A percentile compares a stretch with the other conserved stretches of the same genome.
Conservation (phyloP, 2,113 vertebrate species). For the Nothobranchius furzeri region DNA sequence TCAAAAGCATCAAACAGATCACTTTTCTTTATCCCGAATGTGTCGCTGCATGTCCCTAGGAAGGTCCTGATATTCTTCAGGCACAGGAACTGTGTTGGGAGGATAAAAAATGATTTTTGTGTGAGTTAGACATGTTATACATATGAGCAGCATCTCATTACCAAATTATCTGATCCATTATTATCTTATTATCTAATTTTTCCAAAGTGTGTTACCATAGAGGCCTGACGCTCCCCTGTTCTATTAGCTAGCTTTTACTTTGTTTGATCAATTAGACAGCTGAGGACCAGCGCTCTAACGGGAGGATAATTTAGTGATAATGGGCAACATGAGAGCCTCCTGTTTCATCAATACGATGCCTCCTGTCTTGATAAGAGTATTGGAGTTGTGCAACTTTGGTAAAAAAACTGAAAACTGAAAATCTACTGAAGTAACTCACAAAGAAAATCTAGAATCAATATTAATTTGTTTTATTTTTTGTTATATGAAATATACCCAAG, state of each 20-base stretch:
- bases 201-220: neutral
- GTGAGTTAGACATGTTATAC: neutral
- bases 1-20: slow-evolving; percentile 99
- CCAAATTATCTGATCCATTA: neutral
- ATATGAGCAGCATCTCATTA: neutral
- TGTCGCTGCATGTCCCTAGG: slow-evolving; percentile 86
- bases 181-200: slow-evolving; percentile 17
- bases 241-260: slow-evolving; percentile 7
- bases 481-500: too few species aligned
- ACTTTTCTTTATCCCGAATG: slow-evolving; percentile 94
- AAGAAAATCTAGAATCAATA: too few species aligned
- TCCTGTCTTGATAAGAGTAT: too few species aligned
- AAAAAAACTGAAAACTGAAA: too few species aligned
- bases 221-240: neutral
- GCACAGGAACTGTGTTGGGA: slow-evolving; percentile 88
- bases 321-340: slow-evolving; percentile 16
- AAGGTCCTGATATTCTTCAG: slow-evolving; percentile 99
- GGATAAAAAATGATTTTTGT: slow-evolving; percentile 23
- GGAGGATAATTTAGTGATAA: slow-evolving; percentile 25
- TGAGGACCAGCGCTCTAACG: neutral
- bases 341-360: slow-evolving; percentile 7
- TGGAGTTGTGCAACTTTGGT: too few species aligned
- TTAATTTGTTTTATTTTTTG: too few species aligned
- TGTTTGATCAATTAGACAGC: slow-evolving; percentile 24
- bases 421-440: too few species aligned